phyloP scores from a whole-genome alignment of 2,888 invertebrate genomes.

The Acanthosepion pharaonis region DNA sequence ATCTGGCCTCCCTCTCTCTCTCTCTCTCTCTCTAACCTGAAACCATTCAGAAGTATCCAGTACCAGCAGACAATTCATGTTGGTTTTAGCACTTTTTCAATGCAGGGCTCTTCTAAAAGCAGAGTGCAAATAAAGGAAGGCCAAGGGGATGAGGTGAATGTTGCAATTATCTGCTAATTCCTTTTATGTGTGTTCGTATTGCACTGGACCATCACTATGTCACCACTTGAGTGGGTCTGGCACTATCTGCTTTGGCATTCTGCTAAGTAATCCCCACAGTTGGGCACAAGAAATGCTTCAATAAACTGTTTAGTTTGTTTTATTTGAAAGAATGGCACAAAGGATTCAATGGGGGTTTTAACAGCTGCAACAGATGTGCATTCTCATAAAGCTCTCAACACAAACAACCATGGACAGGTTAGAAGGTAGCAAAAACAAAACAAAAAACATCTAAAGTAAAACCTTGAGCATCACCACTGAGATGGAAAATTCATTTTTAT shows the following conservation, averaged over 20 bases:
- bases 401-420: not conserved
- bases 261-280: not conserved
- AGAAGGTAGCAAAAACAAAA: not conserved
- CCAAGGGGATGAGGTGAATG: not conserved
- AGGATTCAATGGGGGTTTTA: not conserved
- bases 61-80: not conserved
- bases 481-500: not conserved
- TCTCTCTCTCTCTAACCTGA: not conserved
- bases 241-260: not conserved
- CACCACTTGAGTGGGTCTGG: conserved; percentile 2
- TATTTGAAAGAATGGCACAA: not conserved
- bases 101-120: not conserved
- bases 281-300: not conserved
- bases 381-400: not conserved
- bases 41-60: not conserved
- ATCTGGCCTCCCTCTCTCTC: not conserved
- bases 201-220: not conserved
- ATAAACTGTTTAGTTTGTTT: conserved; percentile 33
- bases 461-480: not conserved
- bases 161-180: not conserved
- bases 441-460: not conserved
- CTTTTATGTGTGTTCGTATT: conserved; percentile 8
- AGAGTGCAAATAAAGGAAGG: not conserved
- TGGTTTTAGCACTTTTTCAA: not conserved
- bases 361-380: not conserved